These are phyloP conservation scores for Glaucopsyche alexis DNA, from an alignment of 2,888 invertebrate genomes.

Conservation along the genomic window DNA sequence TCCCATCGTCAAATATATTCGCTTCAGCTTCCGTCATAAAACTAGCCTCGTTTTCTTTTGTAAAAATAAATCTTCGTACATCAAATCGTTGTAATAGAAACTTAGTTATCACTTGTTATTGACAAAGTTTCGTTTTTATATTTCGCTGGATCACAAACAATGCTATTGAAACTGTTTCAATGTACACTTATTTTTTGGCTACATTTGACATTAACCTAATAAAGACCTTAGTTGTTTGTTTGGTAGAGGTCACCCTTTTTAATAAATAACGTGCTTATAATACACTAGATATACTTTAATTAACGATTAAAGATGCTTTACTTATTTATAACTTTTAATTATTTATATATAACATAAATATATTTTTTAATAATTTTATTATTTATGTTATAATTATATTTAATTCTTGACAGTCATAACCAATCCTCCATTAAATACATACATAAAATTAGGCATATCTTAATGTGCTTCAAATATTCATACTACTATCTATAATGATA, in stretches of 20 bases:
- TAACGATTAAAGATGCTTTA: too few species aligned
- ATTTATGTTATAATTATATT: too few species aligned
- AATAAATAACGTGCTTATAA: not conserved
- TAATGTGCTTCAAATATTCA: not conserved
- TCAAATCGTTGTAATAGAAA: conserved; percentile 36
- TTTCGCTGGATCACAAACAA: conserved; percentile 17
- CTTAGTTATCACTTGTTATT: conserved; percentile 23
- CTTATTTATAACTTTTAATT: too few species aligned
- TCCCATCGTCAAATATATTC: conserved; percentile 46
- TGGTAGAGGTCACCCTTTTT: not conserved
- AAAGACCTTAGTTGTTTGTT: not conserved
- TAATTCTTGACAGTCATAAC: too few species aligned
- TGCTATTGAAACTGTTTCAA: not conserved
- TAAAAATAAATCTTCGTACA: conserved; percentile 33
- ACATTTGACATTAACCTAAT: not conserved
- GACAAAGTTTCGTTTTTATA: conserved; percentile 26
- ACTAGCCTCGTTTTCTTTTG: conserved; percentile 36
- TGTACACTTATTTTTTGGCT: not conserved
- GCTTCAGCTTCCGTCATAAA: conserved; percentile 37
- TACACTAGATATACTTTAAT: not conserved
- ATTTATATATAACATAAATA: too few species aligned
- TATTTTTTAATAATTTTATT: too few species aligned
- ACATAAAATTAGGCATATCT: not conserved
- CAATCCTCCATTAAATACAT: not conserved
- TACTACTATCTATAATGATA: not conserved